phyloP scores from a whole-genome alignment of 2,888 invertebrate genomes.

The Drosophila longiperda region DNA sequence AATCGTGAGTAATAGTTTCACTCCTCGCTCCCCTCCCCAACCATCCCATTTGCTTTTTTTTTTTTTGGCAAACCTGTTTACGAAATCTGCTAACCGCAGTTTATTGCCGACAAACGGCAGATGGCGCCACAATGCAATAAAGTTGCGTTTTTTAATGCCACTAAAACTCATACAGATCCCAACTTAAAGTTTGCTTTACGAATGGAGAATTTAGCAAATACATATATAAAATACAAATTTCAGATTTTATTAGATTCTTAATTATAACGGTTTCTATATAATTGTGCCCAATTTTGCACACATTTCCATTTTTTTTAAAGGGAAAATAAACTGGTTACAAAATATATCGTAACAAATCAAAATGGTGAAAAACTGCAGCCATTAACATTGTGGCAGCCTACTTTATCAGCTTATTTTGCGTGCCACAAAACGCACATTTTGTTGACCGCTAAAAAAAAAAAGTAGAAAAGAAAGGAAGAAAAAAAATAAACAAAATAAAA shows the following conservation, averaged over 20 bases:
- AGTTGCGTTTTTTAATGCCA: background rate
- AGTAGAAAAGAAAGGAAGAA: conserved; percentile 3
- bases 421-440: conserved; percentile 33
- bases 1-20: conserved; percentile 52
- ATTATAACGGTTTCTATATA: background rate
- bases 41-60: background rate
- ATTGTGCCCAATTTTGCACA: background rate
- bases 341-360: background rate
- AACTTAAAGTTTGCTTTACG: background rate
- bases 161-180: background rate
- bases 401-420: background rate
- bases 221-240: no score
- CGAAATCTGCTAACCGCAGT: conserved; percentile 25
- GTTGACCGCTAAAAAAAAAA: conserved; percentile 7
- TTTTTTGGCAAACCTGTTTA: conserved; percentile 16
- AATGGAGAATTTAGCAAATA: background rate
- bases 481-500: background rate
- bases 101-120: conserved; percentile 46
- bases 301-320: no score
- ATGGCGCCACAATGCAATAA: conserved; percentile 39
- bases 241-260: background rate
- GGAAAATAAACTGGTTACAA: background rate
- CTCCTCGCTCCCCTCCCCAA: background rate
- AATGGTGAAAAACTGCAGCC: background rate
- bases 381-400: conserved; percentile 4